A percentile compares a stretch with the other conserved stretches of the same genome.
phyloP scores from a whole-genome alignment of 1,140 invertebrate species.

The Dendrolimus punctatus region DNA sequence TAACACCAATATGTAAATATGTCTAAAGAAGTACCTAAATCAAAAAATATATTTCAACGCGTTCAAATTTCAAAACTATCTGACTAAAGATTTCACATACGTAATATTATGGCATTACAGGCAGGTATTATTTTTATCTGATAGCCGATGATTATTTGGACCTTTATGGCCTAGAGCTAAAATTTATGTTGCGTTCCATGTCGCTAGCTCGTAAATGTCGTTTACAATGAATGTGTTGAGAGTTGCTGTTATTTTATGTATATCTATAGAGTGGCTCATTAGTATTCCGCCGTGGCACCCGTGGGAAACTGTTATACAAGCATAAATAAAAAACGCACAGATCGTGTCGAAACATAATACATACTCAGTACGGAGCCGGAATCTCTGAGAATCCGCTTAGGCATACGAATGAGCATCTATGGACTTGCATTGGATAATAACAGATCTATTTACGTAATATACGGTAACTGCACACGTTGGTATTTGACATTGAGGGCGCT shows the following conservation, averaged over 20 bases:
- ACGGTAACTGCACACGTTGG: slow-evolving; percentile 13
- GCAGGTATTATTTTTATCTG: too few species aligned
- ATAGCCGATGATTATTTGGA: too few species aligned
- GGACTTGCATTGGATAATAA: slow-evolving; percentile 20
- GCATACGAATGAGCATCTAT: slow-evolving; percentile 24
- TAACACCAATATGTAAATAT: slow-evolving; percentile 32
- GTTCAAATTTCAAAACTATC: slow-evolving; percentile 1
- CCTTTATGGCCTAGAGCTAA: too few species aligned
- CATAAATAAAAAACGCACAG: slow-evolving; percentile 23
- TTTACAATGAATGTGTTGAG: too few species aligned
- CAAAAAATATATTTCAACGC: slow-evolving; percentile 5
- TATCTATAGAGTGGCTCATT: slow-evolving; percentile 27
- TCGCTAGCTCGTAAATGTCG: too few species aligned
- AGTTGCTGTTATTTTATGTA: too few species aligned
- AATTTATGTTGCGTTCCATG: too few species aligned
- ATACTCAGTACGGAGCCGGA: slow-evolving; percentile 47
- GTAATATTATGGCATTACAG: too few species aligned
- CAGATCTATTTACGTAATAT: slow-evolving; percentile 17
- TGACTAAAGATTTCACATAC: not conserved
- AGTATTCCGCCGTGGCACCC: slow-evolving; percentile 39
- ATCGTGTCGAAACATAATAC: slow-evolving; percentile 42
- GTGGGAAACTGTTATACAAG: slow-evolving; percentile 57
- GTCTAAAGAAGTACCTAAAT: slow-evolving; percentile 18
- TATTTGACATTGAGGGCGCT: slow-evolving; percentile 21
- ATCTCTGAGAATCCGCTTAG: slow-evolving; percentile 52